A percentile compares a stretch with the other conserved stretches of the same genome.
Evolutionary conservation across 2,888 invertebrate species (phyloP).

Genomic region (Epiperipatus broadwayi): DNA sequence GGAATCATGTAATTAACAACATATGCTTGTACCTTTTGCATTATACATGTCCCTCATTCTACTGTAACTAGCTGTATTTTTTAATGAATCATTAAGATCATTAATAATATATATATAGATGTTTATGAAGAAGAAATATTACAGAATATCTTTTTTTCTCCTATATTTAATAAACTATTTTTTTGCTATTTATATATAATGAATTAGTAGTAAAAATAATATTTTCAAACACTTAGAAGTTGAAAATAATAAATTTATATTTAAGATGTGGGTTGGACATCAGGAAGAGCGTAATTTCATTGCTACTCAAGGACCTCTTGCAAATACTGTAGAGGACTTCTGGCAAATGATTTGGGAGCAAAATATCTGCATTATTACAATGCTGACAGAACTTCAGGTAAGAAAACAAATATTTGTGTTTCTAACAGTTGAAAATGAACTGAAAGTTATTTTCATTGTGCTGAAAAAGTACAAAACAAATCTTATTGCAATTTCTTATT

Average conservation of each 20-base stretch:
- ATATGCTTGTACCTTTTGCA: too few relatives aligned
- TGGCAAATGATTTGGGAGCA: slow-evolving; percentile 85
- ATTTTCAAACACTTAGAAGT: neutral
- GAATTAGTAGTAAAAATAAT: too few relatives aligned
- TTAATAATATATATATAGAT: too few relatives aligned
- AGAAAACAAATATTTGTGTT: slow-evolving; percentile 17
- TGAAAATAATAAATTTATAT: slow-evolving; percentile 10
- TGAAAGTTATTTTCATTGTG: neutral
- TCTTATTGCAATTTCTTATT: neutral
- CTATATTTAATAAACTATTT: too few relatives aligned
- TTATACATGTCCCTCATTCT: too few relatives aligned
- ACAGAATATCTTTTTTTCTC: neutral
- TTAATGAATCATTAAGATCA: too few relatives aligned
- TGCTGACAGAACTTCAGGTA: slow-evolving; percentile 41
- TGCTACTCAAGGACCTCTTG: slow-evolving; percentile 48
- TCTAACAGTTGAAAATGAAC: too few relatives aligned
- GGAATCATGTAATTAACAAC: too few relatives aligned
- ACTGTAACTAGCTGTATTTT: too few relatives aligned
- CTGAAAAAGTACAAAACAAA: neutral
- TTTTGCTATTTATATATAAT: too few relatives aligned
- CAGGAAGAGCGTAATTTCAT: slow-evolving; percentile 66
- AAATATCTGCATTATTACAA: slow-evolving; percentile 58
- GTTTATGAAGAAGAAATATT: too few relatives aligned
- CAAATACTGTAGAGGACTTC: slow-evolving; percentile 42
- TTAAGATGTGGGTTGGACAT: slow-evolving; percentile 59